Conservation (phyloP, 2,888 invertebrate genomes). For the Zhuqinia jingwanae region DNA sequence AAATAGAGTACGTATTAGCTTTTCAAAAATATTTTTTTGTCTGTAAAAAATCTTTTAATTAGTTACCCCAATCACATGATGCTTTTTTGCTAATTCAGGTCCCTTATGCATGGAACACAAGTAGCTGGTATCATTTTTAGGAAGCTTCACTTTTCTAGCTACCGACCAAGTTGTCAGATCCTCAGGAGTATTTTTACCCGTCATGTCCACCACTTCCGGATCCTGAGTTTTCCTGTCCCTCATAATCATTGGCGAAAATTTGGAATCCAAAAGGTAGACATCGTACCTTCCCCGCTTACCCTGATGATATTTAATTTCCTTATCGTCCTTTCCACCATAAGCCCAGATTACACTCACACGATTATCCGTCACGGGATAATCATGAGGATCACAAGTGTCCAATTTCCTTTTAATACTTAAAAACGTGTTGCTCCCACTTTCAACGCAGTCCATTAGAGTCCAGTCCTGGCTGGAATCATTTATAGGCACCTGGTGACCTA, state of each 20-base stretch:
- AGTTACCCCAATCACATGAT: conserved; percentile 38
- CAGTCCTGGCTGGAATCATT: conserved; percentile 23
- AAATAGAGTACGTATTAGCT: too few relatives aligned
- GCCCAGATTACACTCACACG: background rate
- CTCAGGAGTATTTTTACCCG: background rate
- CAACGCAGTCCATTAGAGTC: background rate
- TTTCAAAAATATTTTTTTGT: too few relatives aligned
- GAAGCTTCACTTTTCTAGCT: background rate
- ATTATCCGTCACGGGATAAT: conserved; percentile 31
- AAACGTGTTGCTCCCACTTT: conserved; percentile 24
- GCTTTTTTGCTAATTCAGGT: conserved; percentile 2
- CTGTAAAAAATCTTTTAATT: too few relatives aligned
- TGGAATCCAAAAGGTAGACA: conserved; percentile 33
- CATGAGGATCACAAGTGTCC: conserved; percentile 30
- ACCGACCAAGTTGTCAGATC: conserved; percentile 21
- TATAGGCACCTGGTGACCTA: background rate
- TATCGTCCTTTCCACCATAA: background rate
- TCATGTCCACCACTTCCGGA: background rate
- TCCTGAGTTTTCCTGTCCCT: background rate
- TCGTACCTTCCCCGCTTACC: conserved; percentile 15
- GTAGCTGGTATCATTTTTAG: background rate
- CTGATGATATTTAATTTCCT: conserved; percentile 9
- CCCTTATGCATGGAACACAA: conserved; percentile 31
- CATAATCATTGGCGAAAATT: conserved; percentile 12
- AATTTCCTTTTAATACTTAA: conserved; percentile 27